Evolutionary conservation across 2,113 vertebrate genomes (phyloP), one percentile per base, ranked within the genome.

Genomic region (Rhabdornis inornatus): DNA sequence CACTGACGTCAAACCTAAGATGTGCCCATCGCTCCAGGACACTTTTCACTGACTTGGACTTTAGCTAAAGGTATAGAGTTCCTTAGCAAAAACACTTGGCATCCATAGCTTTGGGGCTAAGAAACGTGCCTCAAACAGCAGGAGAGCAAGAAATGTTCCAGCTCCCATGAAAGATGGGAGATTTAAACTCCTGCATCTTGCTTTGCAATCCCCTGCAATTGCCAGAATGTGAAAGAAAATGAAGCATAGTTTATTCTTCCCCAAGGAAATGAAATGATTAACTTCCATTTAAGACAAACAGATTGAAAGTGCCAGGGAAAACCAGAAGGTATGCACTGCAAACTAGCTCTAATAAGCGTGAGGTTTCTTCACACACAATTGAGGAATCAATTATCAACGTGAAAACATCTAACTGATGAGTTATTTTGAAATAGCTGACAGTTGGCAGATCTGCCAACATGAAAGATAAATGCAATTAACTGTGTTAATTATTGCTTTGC

Each of bases 391-490:
- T 97, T 97, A 90, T 90, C 90, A 81, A 95, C 5, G 1, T 70
- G 68, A 90, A 94, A 79, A 75, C 61, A 86, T 75, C 83, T 81
- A 74, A 92, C 68, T 76, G 88, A 90, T 78, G 56, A 92, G 76
- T 71, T 92, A 93, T 78, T 92, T 3, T 95, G 88, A 95, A 96
- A 82, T 52, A 94, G 71, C 86, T 95, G 93, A 88, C 83, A 93
- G 87, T 37, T 76, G 89, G 87, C 78, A 93, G 85, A 90, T 87
- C 56, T 89, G 91, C 64, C 91, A 81, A 78, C 90, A 92, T 92
- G 83, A 95, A 96, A 95, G 92, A 95, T 92, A 92, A 92, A 84
- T 33, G 88, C 86, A 94, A 96, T 94, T 94, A 95, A 96, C 90
- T 61, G 68, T 39, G 76, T 94, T 94, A 93, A 96, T 78, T 88